Conservation (phyloP, 2,113 vertebrate genomes). For the Limanda limanda region DNA sequence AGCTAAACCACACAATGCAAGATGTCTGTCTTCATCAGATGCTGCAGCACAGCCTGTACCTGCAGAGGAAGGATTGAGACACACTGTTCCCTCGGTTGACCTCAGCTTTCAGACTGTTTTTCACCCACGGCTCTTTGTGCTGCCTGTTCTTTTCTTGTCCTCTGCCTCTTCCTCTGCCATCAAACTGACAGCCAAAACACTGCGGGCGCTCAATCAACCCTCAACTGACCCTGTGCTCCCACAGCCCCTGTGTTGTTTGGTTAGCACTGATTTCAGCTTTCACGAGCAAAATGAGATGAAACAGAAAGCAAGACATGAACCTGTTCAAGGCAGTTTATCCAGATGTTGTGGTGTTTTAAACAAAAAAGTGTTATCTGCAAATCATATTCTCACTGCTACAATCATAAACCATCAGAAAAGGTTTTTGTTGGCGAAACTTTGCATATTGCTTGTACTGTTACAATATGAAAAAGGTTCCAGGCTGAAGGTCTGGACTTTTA, state of each 20-base stretch:
- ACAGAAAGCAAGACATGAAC: background rate
- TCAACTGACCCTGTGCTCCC: slow-evolving; percentile 16
- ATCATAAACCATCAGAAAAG: background rate
- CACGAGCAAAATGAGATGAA: background rate
- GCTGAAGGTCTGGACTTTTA: background rate
- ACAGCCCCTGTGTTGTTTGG: background rate
- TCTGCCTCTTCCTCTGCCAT: background rate
- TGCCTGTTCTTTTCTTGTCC: background rate
- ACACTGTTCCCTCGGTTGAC: slow-evolving; percentile 52
- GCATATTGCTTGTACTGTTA: background rate
- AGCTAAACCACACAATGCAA: slow-evolving; percentile 31
- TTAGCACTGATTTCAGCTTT: background rate
- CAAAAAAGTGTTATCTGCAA: background rate
- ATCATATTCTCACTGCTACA: background rate
- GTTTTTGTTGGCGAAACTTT: background rate
- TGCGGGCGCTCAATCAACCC: slow-evolving; percentile 2
- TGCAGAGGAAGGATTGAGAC: slow-evolving; percentile 58
- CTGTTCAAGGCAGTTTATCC: background rate
- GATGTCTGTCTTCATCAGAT: slow-evolving; percentile 33
- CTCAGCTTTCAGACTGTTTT: slow-evolving; percentile 29
- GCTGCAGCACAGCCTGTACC: slow-evolving; percentile 65
- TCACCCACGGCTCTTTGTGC: background rate
- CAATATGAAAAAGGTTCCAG: background rate
- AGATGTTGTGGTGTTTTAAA: background rate
- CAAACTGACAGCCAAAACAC: slow-evolving; percentile 5